phyloP scores from a whole-genome alignment of 2,888 invertebrate genomes.

The Pristionchus exspectatus region DNA sequence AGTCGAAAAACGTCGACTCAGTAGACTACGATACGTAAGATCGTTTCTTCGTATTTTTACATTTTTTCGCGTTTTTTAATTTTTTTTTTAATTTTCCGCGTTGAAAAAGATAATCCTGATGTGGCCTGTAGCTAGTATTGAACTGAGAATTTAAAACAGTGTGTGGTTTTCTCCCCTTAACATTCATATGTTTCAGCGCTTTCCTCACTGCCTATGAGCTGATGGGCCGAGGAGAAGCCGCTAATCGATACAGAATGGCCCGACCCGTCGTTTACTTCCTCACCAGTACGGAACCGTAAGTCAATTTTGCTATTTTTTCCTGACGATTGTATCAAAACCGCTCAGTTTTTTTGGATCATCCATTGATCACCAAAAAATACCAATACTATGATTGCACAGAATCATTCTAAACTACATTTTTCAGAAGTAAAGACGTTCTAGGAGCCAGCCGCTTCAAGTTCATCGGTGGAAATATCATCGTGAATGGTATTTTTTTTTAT shows the following conservation, averaged over 20 bases:
- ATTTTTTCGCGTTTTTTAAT: no score
- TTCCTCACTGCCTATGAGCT: not conserved
- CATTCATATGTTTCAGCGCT: not conserved
- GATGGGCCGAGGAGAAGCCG: not conserved
- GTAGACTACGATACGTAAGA: not conserved
- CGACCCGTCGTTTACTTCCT: not conserved
- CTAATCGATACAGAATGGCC: not conserved
- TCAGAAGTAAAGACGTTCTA: not conserved
- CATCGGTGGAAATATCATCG: not conserved
- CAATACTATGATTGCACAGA: no score
- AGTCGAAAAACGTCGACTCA: not conserved
- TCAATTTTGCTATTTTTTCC: not conserved
- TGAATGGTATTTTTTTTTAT: not conserved
- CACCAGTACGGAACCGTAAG: not conserved
- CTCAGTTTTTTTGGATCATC: no score
- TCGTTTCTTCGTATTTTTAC: no score
- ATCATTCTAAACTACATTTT: no score
- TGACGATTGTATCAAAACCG: no score
- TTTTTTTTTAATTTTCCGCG: no score
- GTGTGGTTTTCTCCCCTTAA: no score
- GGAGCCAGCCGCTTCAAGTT: not conserved
- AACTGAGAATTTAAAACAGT: no score
- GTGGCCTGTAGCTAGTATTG: no score
- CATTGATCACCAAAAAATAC: no score
- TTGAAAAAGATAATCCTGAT: no score